These are phyloP conservation scores for Rhadinocentrus ornatus DNA, from an alignment of 2,797 vertebrate species.

Conservation along the genomic window DNA sequence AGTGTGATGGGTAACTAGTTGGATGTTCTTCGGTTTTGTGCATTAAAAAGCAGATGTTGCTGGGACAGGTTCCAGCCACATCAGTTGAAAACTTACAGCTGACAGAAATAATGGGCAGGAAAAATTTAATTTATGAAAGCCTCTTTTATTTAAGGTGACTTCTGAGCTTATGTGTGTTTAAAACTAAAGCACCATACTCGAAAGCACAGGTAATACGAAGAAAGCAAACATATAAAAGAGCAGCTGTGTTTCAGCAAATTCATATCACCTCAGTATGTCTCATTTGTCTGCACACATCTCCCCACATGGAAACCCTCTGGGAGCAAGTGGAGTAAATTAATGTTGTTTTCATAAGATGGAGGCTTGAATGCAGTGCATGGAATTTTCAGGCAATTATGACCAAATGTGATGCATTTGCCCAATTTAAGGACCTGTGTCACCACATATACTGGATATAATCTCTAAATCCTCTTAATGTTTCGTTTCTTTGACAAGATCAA, in stretches of 20 bases:
- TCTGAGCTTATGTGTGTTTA: not conserved
- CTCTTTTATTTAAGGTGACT: not conserved
- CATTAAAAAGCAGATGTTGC: not conserved
- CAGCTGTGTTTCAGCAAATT: not conserved
- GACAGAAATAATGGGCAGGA: constrained; percentile 1
- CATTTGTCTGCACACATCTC: constrained; percentile 35
- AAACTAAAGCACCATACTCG: not conserved
- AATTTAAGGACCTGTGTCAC: constrained; percentile 43
- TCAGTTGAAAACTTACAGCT: not conserved
- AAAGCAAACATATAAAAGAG: constrained; percentile 8
- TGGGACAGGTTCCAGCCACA: not conserved
- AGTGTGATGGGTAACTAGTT: not conserved
- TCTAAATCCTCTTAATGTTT: constrained; percentile 62
- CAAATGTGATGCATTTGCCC: constrained; percentile 49
- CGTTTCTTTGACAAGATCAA: constrained; percentile 42
- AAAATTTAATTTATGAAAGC: not conserved
- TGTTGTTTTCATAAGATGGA: constrained; percentile 42
- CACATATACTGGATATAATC: constrained; percentile 48
- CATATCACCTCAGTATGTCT: constrained; percentile 25
- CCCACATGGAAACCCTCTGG: constrained; percentile 27
- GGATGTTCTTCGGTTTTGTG: not conserved
- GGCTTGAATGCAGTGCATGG: constrained; percentile 16
- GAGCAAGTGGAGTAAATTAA: constrained; percentile 40
- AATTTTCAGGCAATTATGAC: constrained; percentile 49
- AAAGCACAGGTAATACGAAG: not conserved